Percentiles rank a stretch among this genome's conserved stretches.
phyloP scores from a whole-genome alignment of 30 jellyfish, hydroid and myxozoan genomes.

The Mastigias papua region DNA sequence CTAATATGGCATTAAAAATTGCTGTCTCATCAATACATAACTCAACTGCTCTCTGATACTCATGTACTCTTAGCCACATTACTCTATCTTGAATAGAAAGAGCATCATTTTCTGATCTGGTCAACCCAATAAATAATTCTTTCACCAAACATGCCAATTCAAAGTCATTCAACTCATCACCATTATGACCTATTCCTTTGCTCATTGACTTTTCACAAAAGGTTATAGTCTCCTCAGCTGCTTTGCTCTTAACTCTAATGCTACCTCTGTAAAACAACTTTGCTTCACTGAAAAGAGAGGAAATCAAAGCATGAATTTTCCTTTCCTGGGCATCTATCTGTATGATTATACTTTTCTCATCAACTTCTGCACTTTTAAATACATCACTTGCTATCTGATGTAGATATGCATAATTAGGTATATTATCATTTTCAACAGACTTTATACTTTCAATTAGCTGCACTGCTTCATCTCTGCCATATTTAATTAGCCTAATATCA shows the following conservation, averaged over 20 bases:
- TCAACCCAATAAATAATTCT: neutral
- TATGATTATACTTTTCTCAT: neutral
- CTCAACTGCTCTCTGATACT: neutral
- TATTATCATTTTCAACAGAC: neutral
- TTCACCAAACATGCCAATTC: neutral
- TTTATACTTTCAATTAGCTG: neutral
- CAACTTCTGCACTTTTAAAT: neutral
- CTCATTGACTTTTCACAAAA: neutral
- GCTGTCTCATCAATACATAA: neutral
- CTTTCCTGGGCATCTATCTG: neutral
- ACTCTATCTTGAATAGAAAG: neutral
- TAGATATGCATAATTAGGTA: neutral
- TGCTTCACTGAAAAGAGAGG: neutral
- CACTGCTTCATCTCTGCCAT: neutral
- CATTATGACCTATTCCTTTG: neutral
- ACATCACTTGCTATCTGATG: neutral
- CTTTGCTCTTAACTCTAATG: neutral
- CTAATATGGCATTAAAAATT: neutral
- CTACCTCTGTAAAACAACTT: neutral
- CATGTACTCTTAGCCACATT: neutral
- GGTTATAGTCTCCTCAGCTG: neutral
- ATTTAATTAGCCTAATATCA: neutral
- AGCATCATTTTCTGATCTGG: neutral
- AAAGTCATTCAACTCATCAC: neutral
- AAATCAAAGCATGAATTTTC: neutral